phyloP scores from a whole-genome alignment of 2,888 invertebrate genomes.

The Tortrix viridana region DNA sequence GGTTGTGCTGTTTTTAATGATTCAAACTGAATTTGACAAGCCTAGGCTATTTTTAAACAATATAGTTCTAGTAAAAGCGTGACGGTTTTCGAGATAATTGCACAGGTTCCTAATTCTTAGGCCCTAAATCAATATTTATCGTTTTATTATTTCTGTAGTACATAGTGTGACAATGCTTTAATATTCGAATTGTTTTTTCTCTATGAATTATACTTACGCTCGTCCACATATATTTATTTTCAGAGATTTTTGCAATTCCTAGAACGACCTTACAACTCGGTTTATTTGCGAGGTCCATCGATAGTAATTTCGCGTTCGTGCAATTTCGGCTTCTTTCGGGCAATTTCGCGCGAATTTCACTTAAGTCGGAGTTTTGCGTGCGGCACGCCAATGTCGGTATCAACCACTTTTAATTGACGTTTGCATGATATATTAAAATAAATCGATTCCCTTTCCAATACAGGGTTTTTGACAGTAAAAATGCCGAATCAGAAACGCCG shows the following conservation, averaged over 20 bases:
- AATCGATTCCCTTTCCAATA: constrained; percentile 15
- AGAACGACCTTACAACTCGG: constrained; percentile 12
- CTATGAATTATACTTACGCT: too few relatives aligned
- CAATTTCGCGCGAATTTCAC: constrained; percentile 33
- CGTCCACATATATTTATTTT: too few relatives aligned
- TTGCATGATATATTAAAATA: constrained; percentile 30
- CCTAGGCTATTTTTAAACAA: too few relatives aligned
- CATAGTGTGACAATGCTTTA: too few relatives aligned
- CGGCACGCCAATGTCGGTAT: constrained; percentile 35
- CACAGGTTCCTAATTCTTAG: too few relatives aligned
- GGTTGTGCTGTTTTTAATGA: too few relatives aligned
- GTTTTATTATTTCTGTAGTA: too few relatives aligned
- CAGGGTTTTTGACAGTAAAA: neutral
- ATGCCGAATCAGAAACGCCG: neutral
- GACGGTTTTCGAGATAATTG: too few relatives aligned
- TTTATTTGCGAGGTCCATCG: constrained; percentile 24
- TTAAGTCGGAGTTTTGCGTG: constrained; percentile 34
- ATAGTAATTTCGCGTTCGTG: constrained; percentile 28
- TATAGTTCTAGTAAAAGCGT: too few relatives aligned
- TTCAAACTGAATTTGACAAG: too few relatives aligned
- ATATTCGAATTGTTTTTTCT: too few relatives aligned
- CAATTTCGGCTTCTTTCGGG: constrained; percentile 26
- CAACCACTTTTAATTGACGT: constrained; percentile 31
- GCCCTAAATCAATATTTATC: too few relatives aligned
- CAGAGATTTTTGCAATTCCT: constrained; percentile 11